phyloP scores from a whole-genome alignment of 2,113 vertebrate genomes.

The Pongo pygmaeus region DNA sequence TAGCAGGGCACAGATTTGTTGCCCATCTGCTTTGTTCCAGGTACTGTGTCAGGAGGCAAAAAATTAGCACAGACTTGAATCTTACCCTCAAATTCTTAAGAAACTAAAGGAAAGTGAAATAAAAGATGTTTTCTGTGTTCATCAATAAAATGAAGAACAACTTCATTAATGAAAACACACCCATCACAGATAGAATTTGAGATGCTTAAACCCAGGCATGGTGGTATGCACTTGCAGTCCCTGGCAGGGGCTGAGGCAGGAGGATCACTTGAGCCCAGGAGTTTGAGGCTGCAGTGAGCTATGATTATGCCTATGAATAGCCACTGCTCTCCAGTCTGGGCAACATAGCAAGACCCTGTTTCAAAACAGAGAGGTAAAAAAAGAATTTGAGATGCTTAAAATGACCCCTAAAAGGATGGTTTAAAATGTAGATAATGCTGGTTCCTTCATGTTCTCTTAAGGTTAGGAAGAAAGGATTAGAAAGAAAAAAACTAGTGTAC shows the following conservation, averaged over 20 bases:
- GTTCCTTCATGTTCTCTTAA: neutral
- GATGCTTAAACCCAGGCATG: neutral
- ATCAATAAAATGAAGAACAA: neutral
- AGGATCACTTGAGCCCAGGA: neutral
- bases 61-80: neutral
- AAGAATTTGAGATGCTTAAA: neutral
- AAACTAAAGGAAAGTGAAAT: neutral
- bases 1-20: neutral
- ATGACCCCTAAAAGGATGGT: neutral
- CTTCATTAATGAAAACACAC: neutral
- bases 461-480: neutral
- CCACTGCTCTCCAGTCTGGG: neutral
- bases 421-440: constrained; percentile 35
- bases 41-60: neutral
- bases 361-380: neutral
- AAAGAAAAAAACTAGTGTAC: neutral
- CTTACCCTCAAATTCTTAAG: neutral
- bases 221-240: neutral
- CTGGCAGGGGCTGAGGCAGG: neutral
- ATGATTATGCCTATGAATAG: neutral
- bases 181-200: neutral
- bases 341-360: neutral
- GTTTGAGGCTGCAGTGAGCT: neutral
- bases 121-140: neutral
- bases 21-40: neutral